A percentile compares a stretch with the other conserved stretches of the same genome.
phyloP scores from a whole-genome alignment of 2,113 vertebrate species.

The Psilopsiagon aurifrons region DNA sequence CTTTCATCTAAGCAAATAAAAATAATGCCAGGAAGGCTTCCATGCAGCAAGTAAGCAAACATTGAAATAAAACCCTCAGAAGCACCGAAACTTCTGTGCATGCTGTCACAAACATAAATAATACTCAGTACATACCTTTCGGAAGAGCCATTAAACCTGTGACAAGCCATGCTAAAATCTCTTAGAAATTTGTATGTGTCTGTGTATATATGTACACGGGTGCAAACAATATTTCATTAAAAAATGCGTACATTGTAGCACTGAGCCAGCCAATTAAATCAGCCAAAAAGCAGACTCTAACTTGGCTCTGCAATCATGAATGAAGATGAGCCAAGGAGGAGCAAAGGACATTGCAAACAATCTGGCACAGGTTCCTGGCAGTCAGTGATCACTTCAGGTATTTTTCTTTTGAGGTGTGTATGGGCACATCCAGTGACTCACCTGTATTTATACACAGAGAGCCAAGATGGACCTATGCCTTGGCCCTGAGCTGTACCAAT shows the following conservation, averaged over 20 bases:
- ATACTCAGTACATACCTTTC: neutral
- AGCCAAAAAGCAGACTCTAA: constrained; percentile 40
- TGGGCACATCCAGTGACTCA: constrained; percentile 66
- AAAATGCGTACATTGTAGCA: neutral
- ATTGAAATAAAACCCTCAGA: neutral
- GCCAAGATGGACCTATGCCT: neutral
- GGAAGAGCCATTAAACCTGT: neutral
- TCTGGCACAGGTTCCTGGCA: constrained; percentile 62
- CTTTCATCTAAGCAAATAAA: neutral
- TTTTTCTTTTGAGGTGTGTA: constrained; percentile 70
- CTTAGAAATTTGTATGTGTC: neutral
- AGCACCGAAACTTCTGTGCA: neutral
- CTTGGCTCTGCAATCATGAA: constrained; percentile 37
- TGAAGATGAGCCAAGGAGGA: constrained; percentile 64
- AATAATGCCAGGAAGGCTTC: neutral
- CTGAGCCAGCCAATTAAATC: neutral
- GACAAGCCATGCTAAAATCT: neutral
- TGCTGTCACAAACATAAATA: neutral
- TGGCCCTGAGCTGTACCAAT: constrained; percentile 21
- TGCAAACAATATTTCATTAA: constrained; percentile 1
- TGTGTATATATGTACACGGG: neutral
- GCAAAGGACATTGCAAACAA: constrained; percentile 57
- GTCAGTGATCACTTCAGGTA: constrained; percentile 46
- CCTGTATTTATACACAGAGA: constrained; percentile 56
- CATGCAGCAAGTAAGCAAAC: neutral